Evolutionary conservation across 2,113 vertebrate genomes (phyloP).

Genomic region (Pagrus major): DNA sequence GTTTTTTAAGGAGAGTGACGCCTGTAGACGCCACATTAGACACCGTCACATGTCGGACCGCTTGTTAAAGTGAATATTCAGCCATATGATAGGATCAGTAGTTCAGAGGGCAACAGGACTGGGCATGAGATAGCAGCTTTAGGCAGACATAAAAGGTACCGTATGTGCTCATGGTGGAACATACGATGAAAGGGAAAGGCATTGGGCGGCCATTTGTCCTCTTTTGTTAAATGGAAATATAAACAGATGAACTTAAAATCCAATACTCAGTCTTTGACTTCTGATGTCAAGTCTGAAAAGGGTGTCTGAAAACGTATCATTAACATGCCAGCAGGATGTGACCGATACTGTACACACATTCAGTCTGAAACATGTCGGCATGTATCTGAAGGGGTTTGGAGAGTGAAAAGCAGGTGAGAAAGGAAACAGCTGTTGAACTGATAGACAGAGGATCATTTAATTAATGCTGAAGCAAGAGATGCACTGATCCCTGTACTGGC

Average conservation of each 20-base stretch:
- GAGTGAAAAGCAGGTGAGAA: background rate
- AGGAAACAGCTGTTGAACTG: constrained; percentile 15
- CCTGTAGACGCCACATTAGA: constrained; percentile 40
- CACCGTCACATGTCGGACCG: background rate
- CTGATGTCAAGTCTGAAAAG: background rate
- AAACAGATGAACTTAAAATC: background rate
- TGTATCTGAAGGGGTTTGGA: background rate
- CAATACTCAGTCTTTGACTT: constrained; percentile 5
- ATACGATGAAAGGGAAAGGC: constrained; percentile 22
- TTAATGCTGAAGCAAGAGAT: constrained; percentile 4
- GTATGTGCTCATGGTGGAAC: constrained; percentile 10
- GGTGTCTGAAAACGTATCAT: constrained; percentile 4
- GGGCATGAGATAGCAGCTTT: constrained; percentile 14
- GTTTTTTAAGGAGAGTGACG: constrained; percentile 45
- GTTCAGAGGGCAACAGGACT: constrained; percentile 19
- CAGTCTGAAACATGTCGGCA: background rate
- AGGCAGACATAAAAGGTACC: constrained; percentile 35
- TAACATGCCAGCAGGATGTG: background rate
- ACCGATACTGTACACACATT: background rate
- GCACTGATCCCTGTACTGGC: background rate
- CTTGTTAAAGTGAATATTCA: constrained; percentile 18
- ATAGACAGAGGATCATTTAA: background rate
- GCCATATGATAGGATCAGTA: constrained; percentile 22
- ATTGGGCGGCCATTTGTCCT: background rate
- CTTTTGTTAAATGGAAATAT: constrained; percentile 13